A percentile compares a stretch with the other conserved stretches of the same genome.
Conservation (phyloP, 1,140 invertebrate species). For the Heliothis virescens region DNA sequence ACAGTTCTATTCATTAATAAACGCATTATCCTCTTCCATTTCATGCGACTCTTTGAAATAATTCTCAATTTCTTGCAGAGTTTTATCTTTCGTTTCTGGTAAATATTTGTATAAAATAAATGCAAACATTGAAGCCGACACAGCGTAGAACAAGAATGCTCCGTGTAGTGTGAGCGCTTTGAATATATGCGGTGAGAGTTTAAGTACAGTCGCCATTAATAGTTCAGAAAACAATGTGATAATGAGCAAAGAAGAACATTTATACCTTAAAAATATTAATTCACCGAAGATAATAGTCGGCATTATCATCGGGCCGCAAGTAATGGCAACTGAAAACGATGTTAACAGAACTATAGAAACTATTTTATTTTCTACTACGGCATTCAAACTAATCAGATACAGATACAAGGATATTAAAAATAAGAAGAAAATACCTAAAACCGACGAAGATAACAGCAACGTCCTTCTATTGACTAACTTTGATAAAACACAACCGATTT, state of each 20-base stretch:
- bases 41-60: constrained; percentile 42
- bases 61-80: constrained; percentile 45
- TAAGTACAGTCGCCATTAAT: constrained; percentile 31
- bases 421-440: background rate
- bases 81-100: constrained; percentile 56
- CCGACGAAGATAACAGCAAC: constrained; percentile 26
- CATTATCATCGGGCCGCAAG: constrained; percentile 46
- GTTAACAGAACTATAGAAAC: constrained; percentile 40
- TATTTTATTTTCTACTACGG: constrained; percentile 34
- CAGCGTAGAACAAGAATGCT: constrained; percentile 47
- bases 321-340: constrained; percentile 33
- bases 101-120: constrained; percentile 46
- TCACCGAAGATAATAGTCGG: constrained; percentile 44
- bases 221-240: constrained; percentile 27
- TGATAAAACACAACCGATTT: constrained; percentile 48
- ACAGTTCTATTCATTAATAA: too few species aligned
- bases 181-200: constrained; percentile 48
- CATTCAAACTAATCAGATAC: constrained; percentile 35
- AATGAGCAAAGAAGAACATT: constrained; percentile 28
- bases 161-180: constrained; percentile 41
- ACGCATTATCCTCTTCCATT: background rate
- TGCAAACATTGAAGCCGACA: constrained; percentile 35
- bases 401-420: constrained; percentile 4
- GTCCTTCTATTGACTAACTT: constrained; percentile 45
- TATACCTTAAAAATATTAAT: constrained; percentile 43